Conservation (phyloP, 1,140 invertebrate genomes). For the Goniozus legneri region DNA sequence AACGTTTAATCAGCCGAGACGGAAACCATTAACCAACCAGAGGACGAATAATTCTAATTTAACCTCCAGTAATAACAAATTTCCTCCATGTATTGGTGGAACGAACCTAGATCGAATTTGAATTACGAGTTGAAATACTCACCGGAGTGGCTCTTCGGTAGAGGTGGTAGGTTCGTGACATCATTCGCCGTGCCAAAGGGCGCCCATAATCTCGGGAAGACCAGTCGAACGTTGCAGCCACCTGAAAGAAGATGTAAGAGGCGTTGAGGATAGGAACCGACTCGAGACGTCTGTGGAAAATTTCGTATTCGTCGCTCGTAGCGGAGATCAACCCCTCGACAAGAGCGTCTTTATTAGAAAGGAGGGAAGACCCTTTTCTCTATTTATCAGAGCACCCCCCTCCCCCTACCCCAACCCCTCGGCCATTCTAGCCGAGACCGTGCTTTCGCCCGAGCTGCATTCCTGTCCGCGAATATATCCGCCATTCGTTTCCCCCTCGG, state of each 20-base stretch:
- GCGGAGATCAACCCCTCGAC: conserved; percentile 50
- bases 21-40: no score
- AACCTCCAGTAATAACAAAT: no score
- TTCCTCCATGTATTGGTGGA: no score
- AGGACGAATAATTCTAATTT: no score
- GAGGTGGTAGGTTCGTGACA: conserved; percentile 38
- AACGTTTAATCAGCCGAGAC: no score
- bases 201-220: conserved; percentile 51
- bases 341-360: conserved; percentile 55
- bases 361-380: conserved; percentile 35
- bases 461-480: conserved; percentile 24
- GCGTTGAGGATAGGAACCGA: no score
- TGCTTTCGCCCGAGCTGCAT: conserved; percentile 31
- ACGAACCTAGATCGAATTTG: no score
- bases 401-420: conserved; percentile 27
- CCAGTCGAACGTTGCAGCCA: conserved; percentile 48
- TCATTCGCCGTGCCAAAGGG: conserved; percentile 42
- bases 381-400: conserved; percentile 49
- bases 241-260: conserved; percentile 23
- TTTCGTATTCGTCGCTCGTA: conserved; percentile 51
- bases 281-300: no score
- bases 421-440: no score
- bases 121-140: conserved; percentile 15
- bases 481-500: conserved; percentile 17
- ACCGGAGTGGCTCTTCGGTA: conserved; percentile 49